These are phyloP conservation scores for Bombus polaris DNA, from an alignment of 1,140 invertebrate genomes.

Conservation along the genomic window DNA sequence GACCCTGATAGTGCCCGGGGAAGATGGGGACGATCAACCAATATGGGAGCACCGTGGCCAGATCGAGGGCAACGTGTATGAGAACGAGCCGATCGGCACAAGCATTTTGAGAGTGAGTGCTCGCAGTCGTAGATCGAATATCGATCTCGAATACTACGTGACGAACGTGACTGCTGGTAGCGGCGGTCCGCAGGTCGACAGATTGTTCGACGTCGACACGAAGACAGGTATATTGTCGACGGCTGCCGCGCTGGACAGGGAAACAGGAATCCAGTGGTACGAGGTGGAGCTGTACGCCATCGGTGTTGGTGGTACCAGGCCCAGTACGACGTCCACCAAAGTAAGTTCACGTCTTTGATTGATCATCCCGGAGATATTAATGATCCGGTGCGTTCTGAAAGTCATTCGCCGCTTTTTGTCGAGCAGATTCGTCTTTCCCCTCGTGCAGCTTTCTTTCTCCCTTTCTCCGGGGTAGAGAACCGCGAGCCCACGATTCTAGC, in stretches of 20 bases:
- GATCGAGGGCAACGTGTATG: conserved; percentile 89
- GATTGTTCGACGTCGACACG: conserved; percentile 94
- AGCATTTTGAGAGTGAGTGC: conserved; percentile 91
- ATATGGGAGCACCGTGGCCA: conserved; percentile 85
- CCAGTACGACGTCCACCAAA: conserved; percentile 90
- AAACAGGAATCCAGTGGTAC: conserved; percentile 90
- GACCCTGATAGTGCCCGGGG: conserved; percentile 87
- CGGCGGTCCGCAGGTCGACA: conserved; percentile 89
- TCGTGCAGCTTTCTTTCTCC: neutral
- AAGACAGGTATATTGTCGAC: conserved; percentile 95
- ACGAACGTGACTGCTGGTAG: conserved; percentile 91
- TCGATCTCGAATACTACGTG: conserved; percentile 94
- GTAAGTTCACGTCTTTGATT: conserved; percentile 83
- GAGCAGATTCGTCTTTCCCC: conserved; percentile 11
- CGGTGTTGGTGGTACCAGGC: conserved; percentile 84
- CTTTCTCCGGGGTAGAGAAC: neutral
- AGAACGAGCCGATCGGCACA: conserved; percentile 94
- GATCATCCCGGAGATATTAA: conserved; percentile 65
- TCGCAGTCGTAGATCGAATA: conserved; percentile 81
- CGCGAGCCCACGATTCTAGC: neutral
- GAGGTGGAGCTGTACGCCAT: conserved; percentile 93
- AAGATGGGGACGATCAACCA: conserved; percentile 82
- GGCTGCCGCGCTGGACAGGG: conserved; percentile 91
- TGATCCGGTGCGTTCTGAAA: conserved; percentile 60
- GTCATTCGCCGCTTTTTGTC: conserved; percentile 60